Base-by-base conservation (phyloP, 2,888 invertebrate species). In the Archaeoteleia sp. region DNA sequence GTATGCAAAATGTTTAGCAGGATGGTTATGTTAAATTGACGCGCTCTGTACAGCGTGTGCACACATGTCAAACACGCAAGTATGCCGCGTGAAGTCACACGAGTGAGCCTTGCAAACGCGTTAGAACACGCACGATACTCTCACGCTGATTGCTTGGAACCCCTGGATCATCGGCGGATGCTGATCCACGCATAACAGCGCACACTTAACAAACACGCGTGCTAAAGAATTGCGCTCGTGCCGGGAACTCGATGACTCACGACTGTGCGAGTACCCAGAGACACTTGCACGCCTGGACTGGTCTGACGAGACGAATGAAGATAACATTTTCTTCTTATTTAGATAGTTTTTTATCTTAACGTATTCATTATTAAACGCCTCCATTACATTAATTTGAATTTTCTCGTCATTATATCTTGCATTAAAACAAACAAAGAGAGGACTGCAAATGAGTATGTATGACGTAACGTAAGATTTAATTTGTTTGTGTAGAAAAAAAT, bases 271-370 rank as follows among this genome's bases (percentile, higher is more conserved):
- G 66, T 53, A 58, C 55, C 23, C 39, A 49, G 12, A 51, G 48
- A 58, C 48, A 54, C 54, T 67, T 55, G 60, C 60, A 14, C 54
- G 60, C 34, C 17, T 17, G 30, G 49, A 67, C 67, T 67, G 40
- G 67, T 67, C 60, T 39, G 48, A 67, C 66, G 43, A 66, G 51
- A 65, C 63, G 10, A 65, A 65, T 57, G 45, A 40, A 65, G 65
- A 58, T 65, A 65, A 42, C 53, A 27, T 3, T 39, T 34, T 39
- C 53, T 51, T 55, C 53, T 14, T n/a, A n/a, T n/a, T n/a, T n/a
- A n/a, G n/a, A n/a, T 9, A 17, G 29, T 29, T 29, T 13, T 34
- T 35, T 48, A 25, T 43, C 48, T 62, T 17, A 39, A 63, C 63
- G 35, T 17, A 35, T 55, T 32, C 45, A 39, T 53, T 29, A 29